Evolutionary conservation across 2,888 invertebrate species (phyloP).

Genomic region (Patella ulyssiponensis): DNA sequence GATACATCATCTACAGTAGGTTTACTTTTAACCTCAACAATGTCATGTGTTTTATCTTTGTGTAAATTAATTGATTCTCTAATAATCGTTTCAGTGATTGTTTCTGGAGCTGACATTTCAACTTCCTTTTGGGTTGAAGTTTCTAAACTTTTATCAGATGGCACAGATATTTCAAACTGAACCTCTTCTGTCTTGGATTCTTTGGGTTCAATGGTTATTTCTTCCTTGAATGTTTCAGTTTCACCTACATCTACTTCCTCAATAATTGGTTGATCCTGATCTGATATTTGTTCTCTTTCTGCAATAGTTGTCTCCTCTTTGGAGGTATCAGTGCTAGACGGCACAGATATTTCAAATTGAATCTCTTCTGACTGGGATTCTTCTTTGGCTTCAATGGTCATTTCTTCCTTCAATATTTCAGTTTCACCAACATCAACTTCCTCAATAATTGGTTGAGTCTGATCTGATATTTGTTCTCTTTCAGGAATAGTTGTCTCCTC

Average conservation of each 20-base stretch:
- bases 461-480: background rate
- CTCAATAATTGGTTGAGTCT: background rate
- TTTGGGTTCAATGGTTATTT: constrained; percentile 13
- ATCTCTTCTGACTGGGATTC: background rate
- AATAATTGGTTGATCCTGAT: background rate
- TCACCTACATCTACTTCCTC: constrained; percentile 19
- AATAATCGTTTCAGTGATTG: constrained; percentile 12
- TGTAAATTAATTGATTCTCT: background rate
- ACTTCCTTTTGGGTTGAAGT: constrained; percentile 14
- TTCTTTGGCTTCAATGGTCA: background rate
- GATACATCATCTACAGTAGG: constrained; percentile 11
- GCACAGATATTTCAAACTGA: constrained; percentile 14
- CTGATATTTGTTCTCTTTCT: background rate
- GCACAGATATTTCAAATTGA: background rate
- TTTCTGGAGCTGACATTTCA: constrained; percentile 1
- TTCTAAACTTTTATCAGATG: constrained; percentile 10
- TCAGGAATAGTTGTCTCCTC: too few relatives aligned
- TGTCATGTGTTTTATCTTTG: constrained; percentile 9
- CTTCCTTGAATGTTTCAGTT: constrained; percentile 20
- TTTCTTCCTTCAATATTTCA: background rate
- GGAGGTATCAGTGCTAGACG: background rate
- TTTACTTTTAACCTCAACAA: constrained; percentile 16
- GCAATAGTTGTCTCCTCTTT: too few relatives aligned
- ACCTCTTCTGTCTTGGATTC: constrained; percentile 17
- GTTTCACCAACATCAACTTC: background rate